A percentile compares a stretch with the other conserved stretches of the same genome.
Evolutionary conservation across 1,140 invertebrate genomes (phyloP).

Genomic region (Drosophila lacteicornis): DNA sequence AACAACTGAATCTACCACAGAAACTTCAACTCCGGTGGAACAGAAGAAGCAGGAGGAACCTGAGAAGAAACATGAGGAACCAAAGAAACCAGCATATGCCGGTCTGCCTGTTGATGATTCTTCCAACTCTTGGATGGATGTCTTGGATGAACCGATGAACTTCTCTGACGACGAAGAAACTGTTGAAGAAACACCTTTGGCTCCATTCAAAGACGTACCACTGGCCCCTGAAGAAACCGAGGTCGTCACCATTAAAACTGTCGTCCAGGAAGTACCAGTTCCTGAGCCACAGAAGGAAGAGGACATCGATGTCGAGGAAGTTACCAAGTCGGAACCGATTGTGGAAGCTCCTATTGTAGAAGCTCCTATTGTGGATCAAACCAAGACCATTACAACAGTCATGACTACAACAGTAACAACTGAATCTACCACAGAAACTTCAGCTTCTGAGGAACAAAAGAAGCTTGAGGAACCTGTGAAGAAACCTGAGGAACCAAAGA

Average conservation of each 20-base stretch:
- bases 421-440: constrained; percentile 6
- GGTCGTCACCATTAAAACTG: not conserved
- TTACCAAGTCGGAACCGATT: constrained; percentile 5
- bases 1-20: constrained; percentile 4
- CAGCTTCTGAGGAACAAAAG: not conserved
- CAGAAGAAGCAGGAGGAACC: not conserved
- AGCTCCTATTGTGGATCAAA: constrained; percentile 11
- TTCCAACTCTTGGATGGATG: constrained; percentile 80
- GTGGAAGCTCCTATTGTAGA: no score
- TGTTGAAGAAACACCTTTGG: constrained; percentile 32
- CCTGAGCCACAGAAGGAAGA: not conserved
- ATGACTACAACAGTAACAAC: constrained; percentile 28
- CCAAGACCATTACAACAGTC: constrained; percentile 10
- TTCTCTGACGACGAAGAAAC: constrained; percentile 83
- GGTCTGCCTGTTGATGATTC: constrained; percentile 80
- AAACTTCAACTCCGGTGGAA: not conserved
- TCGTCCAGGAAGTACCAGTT: not conserved
- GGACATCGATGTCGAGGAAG: not conserved
- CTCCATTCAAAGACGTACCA: not conserved
- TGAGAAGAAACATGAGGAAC: not conserved
- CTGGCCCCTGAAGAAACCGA: not conserved
- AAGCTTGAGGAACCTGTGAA: constrained; percentile 8
- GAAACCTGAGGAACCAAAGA: constrained; percentile 53
- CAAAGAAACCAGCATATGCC: constrained; percentile 14
- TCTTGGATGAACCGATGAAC: constrained; percentile 84